phyloP scores from a whole-genome alignment of 1,140 invertebrate genomes.

The Bactericera cockerelli region DNA sequence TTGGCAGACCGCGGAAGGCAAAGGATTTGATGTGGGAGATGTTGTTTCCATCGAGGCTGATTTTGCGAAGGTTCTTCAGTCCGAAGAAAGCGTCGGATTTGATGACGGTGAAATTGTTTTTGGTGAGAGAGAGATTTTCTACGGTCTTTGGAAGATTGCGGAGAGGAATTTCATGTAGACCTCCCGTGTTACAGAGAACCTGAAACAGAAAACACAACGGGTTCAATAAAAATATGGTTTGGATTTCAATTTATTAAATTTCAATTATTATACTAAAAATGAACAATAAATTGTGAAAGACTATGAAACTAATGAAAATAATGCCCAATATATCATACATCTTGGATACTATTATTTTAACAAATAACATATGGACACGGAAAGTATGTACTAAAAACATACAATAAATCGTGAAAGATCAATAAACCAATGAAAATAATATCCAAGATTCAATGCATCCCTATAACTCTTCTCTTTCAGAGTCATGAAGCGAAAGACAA shows the following conservation, averaged over 20 bases:
- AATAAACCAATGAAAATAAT: too few relatives aligned
- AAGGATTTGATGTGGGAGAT: conserved; percentile 62
- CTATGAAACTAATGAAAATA: too few relatives aligned
- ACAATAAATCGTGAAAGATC: too few relatives aligned
- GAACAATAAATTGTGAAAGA: too few relatives aligned
- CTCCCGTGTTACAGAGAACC: conserved; percentile 73
- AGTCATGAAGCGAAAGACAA: too few relatives aligned
- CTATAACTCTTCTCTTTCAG: too few relatives aligned
- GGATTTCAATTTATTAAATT: too few relatives aligned
- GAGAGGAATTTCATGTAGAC: conserved; percentile 55
- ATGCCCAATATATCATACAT: too few relatives aligned
- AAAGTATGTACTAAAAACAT: too few relatives aligned
- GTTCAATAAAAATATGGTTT: conserved; percentile 11
- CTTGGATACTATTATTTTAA: too few relatives aligned
- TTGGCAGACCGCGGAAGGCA: conserved; percentile 59
- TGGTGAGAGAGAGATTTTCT: conserved; percentile 58
- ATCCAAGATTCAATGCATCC: too few relatives aligned
- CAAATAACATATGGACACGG: too few relatives aligned
- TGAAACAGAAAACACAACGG: conserved; percentile 33
- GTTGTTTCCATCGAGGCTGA: conserved; percentile 63
- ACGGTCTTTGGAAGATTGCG: conserved; percentile 50
- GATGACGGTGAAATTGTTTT: conserved; percentile 59
- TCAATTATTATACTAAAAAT: conserved; percentile 30
- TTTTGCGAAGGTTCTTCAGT: conserved; percentile 47
- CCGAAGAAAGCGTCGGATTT: conserved; percentile 61